These are phyloP conservation scores for Drosophila villosipedis DNA, from an alignment of 2,888 invertebrate genomes.

Conservation along the genomic window DNA sequence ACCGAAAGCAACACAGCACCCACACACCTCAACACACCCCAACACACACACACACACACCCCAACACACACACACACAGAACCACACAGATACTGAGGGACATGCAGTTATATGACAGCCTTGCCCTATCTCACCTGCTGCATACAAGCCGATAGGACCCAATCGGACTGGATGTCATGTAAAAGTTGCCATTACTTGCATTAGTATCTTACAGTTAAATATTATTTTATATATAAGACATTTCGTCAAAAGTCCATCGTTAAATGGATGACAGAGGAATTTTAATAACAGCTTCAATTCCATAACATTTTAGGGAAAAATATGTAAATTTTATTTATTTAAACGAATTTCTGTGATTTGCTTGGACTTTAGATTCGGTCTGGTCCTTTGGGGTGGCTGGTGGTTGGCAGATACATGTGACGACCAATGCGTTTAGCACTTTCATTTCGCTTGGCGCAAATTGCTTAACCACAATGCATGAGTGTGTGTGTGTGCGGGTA, in stretches of 20 bases:
- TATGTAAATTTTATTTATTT: background rate
- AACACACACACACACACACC: slow-evolving; percentile 9
- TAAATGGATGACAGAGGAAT: background rate
- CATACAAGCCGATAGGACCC: slow-evolving; percentile 45
- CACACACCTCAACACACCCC: slow-evolving; percentile 13
- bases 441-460: slow-evolving; percentile 76
- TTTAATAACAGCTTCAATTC: background rate
- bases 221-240: background rate
- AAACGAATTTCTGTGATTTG: background rate
- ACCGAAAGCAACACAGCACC: slow-evolving; percentile 27
- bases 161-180: slow-evolving; percentile 17
- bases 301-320: background rate
- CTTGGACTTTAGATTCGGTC: background rate
- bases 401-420: slow-evolving; percentile 46
- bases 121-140: slow-evolving; percentile 76
- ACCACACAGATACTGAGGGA: slow-evolving; percentile 14
- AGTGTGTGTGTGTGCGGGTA: slow-evolving; percentile 7
- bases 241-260: too few relatives aligned
- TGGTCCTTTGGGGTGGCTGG: slow-evolving; percentile 3
- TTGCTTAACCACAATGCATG: slow-evolving; percentile 77
- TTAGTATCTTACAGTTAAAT: background rate
- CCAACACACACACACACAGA: background rate
- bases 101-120: slow-evolving; percentile 54
- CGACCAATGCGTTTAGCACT: slow-evolving; percentile 75
- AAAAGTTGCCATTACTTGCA: background rate